phyloP scores from a whole-genome alignment of 2,113 vertebrate species.

The Eclectus roratus region DNA sequence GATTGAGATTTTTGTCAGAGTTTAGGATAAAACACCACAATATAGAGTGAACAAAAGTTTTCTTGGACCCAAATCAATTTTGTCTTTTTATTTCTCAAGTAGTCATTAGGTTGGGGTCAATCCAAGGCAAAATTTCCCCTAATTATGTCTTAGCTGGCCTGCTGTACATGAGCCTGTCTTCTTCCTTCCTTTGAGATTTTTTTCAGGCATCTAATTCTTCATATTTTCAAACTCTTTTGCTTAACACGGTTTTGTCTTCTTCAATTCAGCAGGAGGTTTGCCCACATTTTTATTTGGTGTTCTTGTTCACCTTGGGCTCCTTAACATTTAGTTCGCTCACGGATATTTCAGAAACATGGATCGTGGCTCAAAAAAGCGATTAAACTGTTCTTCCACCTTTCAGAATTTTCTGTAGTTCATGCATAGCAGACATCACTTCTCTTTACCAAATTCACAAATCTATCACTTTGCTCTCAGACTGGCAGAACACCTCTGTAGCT shows the following conservation, averaged over 20 bases:
- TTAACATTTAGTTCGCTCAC: neutral
- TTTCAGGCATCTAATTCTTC: neutral
- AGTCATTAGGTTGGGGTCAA: neutral
- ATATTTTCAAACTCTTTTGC: neutral
- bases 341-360: neutral
- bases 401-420: neutral
- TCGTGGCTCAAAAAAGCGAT: neutral
- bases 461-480: neutral
- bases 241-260: neutral
- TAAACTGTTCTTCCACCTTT: neutral
- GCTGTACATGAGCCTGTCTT: neutral
- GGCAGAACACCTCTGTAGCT: neutral
- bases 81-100: neutral
- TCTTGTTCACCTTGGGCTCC: neutral
- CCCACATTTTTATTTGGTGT: neutral
- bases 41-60: neutral
- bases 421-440: neutral
- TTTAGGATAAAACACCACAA: neutral
- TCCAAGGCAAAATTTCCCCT: neutral
- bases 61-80: neutral
- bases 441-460: neutral
- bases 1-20: neutral
- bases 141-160: neutral
- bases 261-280: neutral
- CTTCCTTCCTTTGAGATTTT: neutral